Evolutionary conservation across 2,888 invertebrate species (phyloP).

Genomic region (Lottia scabra): DNA sequence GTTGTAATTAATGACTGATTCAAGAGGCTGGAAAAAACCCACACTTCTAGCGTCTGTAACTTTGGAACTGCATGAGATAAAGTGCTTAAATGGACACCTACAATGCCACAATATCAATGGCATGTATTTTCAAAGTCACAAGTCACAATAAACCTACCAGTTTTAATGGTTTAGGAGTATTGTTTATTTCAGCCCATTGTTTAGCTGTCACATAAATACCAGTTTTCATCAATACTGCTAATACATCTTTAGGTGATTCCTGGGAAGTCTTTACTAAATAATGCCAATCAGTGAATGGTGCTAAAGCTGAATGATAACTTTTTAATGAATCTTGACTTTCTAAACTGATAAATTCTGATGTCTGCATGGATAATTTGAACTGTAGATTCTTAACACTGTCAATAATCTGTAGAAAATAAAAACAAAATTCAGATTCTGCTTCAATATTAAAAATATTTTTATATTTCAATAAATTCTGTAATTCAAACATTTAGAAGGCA

Average conservation of each 20-base stretch:
- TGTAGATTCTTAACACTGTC: constrained; percentile 57
- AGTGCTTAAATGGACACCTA: too few relatives aligned
- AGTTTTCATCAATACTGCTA: constrained; percentile 51
- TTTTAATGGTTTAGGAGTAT: constrained; percentile 37
- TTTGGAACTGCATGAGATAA: too few relatives aligned
- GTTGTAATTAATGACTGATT: too few relatives aligned
- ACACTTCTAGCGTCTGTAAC: too few relatives aligned
- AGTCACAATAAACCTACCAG: constrained; percentile 31
- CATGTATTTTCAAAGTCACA: too few relatives aligned
- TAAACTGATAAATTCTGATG: constrained; percentile 35
- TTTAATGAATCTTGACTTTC: constrained; percentile 34
- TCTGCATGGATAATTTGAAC: constrained; percentile 45
- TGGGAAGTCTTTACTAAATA: constrained; percentile 41
- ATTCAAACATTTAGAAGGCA: too few relatives aligned
- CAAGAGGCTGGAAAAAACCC: too few relatives aligned
- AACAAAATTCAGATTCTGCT: not conserved
- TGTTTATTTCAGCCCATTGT: constrained; percentile 52
- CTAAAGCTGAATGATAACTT: constrained; percentile 35
- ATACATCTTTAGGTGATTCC: constrained; percentile 45
- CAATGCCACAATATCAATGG: too few relatives aligned
- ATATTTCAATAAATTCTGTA: too few relatives aligned
- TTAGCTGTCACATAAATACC: constrained; percentile 54
- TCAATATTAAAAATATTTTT: too few relatives aligned
- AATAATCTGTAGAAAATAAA: constrained; percentile 45
- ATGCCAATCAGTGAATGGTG: constrained; percentile 53